phyloP scores from a whole-genome alignment of 2,888 invertebrate genomes.

The Campoletis raptor region DNA sequence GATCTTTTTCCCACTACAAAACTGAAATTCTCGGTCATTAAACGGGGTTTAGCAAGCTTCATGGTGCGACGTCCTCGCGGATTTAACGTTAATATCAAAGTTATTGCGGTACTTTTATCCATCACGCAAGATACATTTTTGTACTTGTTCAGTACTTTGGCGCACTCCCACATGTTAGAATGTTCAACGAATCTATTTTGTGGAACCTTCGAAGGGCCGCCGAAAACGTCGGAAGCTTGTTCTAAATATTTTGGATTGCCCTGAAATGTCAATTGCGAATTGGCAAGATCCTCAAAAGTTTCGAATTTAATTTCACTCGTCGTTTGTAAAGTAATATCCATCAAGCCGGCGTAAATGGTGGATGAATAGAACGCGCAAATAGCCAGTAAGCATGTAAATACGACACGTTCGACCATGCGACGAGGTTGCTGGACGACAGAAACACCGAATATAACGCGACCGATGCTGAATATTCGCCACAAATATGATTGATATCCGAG shows the following conservation, averaged over 20 bases:
- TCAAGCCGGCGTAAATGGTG: constrained; percentile 63
- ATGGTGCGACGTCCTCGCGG: not conserved
- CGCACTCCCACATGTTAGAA: constrained; percentile 11
- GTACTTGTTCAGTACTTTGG: not conserved
- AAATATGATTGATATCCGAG: not conserved
- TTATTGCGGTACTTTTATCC: not conserved
- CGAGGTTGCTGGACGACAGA: constrained; percentile 27
- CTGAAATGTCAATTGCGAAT: constrained; percentile 54
- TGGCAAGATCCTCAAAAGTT: constrained; percentile 61
- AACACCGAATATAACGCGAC: constrained; percentile 41
- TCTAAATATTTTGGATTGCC: constrained; percentile 23
- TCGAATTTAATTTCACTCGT: constrained; percentile 29
- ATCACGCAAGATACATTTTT: constrained; percentile 56
- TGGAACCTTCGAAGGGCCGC: not conserved
- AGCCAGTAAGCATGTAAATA: constrained; percentile 46
- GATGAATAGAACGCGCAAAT: not conserved
- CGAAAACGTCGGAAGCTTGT: not conserved
- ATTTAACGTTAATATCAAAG: not conserved
- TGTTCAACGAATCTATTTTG: constrained; percentile 37
- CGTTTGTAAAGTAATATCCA: constrained; percentile 40
- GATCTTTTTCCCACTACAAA: constrained; percentile 50
- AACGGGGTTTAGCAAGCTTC: constrained; percentile 44
- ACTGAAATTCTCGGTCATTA: constrained; percentile 46
- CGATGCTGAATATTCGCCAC: constrained; percentile 53
- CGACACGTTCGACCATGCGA: constrained; percentile 48